A percentile compares a stretch with the other conserved stretches of the same genome.
phyloP scores from a whole-genome alignment of 2,888 invertebrate genomes.

The Eupeodes luniger region DNA sequence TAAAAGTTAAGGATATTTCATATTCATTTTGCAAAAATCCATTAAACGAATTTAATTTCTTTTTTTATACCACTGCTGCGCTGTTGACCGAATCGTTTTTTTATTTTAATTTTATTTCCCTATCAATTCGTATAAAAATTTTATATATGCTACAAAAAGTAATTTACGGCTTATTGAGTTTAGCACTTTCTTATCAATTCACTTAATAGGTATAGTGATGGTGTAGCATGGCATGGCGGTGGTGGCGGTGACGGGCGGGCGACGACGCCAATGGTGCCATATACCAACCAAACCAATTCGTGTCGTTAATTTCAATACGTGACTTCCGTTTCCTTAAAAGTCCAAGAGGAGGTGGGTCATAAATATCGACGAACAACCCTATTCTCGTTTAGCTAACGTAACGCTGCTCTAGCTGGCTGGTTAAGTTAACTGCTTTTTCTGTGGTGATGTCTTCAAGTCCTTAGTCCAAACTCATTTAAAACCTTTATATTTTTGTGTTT shows the following conservation, averaged over 20 bases:
- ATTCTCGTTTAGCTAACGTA: neutral
- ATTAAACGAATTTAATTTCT: neutral
- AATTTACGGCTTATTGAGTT: constrained; percentile 30
- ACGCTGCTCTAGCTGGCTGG: neutral
- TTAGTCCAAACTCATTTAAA: constrained; percentile 12
- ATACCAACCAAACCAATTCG: constrained; percentile 10
- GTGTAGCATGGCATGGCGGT: too few relatives aligned
- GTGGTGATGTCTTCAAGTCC: neutral
- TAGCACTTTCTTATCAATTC: constrained; percentile 47
- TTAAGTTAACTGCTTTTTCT: constrained; percentile 25
- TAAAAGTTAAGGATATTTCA: neutral
- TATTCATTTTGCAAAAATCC: neutral
- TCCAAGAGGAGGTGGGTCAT: constrained; percentile 27
- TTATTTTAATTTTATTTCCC: neutral
- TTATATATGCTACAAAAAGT: constrained; percentile 3
- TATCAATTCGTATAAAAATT: neutral
- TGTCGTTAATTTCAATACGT: constrained; percentile 47
- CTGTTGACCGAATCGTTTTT: neutral
- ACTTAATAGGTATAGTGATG: constrained; percentile 7
- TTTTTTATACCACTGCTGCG: neutral
- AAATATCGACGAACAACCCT: constrained; percentile 44
- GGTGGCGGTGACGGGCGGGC: too few relatives aligned
- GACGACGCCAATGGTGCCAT: neutral
- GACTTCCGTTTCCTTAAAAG: constrained; percentile 36
- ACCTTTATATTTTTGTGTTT: constrained; percentile 34